Conservation (phyloP, 2,113 vertebrate genomes). For the Hippocampus barbouri region DNA sequence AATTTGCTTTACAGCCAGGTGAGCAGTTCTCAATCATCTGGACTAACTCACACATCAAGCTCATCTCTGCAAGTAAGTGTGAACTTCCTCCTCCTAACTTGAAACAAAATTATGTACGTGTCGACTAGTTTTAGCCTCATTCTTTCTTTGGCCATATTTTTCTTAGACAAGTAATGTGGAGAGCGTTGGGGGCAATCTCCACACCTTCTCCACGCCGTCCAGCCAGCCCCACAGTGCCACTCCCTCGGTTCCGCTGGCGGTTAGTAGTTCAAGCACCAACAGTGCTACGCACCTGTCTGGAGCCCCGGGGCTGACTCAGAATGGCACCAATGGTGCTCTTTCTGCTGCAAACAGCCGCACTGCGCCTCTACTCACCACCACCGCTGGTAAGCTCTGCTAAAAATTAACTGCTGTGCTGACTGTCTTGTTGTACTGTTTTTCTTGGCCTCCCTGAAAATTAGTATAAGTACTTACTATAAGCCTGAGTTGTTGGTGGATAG, state of each 20-base stretch:
- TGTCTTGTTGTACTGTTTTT: not conserved
- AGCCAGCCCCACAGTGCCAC: slow-evolving; percentile 49
- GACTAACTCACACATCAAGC: slow-evolving; percentile 70
- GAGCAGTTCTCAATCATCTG: slow-evolving; percentile 76
- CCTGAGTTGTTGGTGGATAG: no score
- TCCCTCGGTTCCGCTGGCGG: slow-evolving; percentile 31
- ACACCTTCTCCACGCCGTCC: slow-evolving; percentile 71
- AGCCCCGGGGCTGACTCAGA: slow-evolving; percentile 76
- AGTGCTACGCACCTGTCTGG: slow-evolving; percentile 72
- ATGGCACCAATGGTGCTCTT: slow-evolving; percentile 69
- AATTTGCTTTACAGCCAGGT: slow-evolving; percentile 61
- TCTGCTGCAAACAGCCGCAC: slow-evolving; percentile 73
- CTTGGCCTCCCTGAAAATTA: no score
- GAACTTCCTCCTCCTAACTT: not conserved
- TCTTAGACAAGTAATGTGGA: slow-evolving; percentile 69
- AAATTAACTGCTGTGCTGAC: not conserved
- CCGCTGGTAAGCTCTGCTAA: slow-evolving; percentile 71
- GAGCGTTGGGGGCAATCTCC: slow-evolving; percentile 66
- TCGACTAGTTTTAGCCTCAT: not conserved
- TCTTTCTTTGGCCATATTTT: not conserved
- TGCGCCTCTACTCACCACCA: slow-evolving; percentile 77
- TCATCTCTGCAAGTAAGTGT: slow-evolving; percentile 79
- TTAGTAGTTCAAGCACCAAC: slow-evolving; percentile 73
- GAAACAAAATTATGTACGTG: not conserved
- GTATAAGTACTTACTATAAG: no score